Evolutionary conservation across 2,888 invertebrate genomes (phyloP).

Genomic region (Campaea margaritaria): DNA sequence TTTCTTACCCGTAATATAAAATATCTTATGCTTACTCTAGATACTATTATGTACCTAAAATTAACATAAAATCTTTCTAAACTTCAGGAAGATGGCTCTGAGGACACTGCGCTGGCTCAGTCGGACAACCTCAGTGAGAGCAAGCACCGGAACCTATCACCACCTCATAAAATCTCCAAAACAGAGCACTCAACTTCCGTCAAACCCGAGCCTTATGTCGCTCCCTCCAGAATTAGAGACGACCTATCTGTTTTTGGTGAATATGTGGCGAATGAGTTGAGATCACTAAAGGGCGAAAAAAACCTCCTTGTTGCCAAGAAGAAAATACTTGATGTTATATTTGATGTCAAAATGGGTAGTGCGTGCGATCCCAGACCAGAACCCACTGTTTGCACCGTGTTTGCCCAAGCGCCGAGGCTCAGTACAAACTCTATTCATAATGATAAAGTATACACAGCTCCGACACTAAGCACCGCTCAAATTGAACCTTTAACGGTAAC

Average conservation of each 20-base stretch:
- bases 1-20: too few relatives aligned
- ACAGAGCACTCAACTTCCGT: conserved; percentile 54
- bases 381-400: conserved; percentile 61
- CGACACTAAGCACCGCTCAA: conserved; percentile 65
- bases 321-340: conserved; percentile 86
- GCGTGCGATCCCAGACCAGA: conserved; percentile 70
- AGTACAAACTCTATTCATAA: conserved; percentile 56
- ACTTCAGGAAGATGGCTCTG: conserved; percentile 67
- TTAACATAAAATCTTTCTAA: conserved; percentile 2
- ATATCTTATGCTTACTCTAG: too few relatives aligned
- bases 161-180: conserved; percentile 63
- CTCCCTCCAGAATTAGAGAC: conserved; percentile 65
- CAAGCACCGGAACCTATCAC: conserved; percentile 60
- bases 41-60: not conserved
- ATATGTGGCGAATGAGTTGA: conserved; percentile 85
- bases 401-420: conserved; percentile 55
- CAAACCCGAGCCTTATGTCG: conserved; percentile 59
- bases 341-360: conserved; percentile 86
- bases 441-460: conserved; percentile 66
- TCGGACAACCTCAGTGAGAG: conserved; percentile 56
- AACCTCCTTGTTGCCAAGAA: conserved; percentile 84
- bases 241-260: conserved; percentile 86
- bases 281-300: conserved; percentile 83
- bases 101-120: conserved; percentile 53
- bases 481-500: conserved; percentile 65